These are phyloP conservation scores for Phaedon cochleariae DNA, from an alignment of 2,888 invertebrate genomes.

Conservation along the genomic window DNA sequence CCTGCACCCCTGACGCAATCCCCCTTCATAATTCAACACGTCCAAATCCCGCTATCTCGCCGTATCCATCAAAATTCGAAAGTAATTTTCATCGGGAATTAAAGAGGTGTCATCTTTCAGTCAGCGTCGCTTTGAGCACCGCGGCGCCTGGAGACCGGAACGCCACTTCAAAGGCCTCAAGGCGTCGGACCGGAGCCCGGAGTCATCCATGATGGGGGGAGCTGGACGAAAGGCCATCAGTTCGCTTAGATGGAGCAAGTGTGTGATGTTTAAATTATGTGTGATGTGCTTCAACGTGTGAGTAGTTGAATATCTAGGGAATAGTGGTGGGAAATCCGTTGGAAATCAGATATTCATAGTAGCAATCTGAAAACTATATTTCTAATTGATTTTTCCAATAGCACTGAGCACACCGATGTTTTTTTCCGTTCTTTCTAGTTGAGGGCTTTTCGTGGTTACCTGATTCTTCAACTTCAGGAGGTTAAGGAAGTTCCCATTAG, in stretches of 20 bases:
- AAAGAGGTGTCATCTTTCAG: slow-evolving; percentile 61
- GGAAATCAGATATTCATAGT: no score
- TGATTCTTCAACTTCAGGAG: no score
- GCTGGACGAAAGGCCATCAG: slow-evolving; percentile 34
- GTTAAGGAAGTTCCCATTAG: no score
- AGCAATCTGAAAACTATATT: no score
- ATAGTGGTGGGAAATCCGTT: no score
- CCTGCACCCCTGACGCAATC: background rate
- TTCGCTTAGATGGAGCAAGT: slow-evolving; percentile 43
- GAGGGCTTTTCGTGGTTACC: no score
- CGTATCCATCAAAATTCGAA: slow-evolving; percentile 59
- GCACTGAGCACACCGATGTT: no score
- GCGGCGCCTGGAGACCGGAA: slow-evolving; percentile 45
- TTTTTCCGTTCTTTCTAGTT: no score
- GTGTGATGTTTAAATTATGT: slow-evolving; percentile 56
- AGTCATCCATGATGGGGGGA: slow-evolving; percentile 53
- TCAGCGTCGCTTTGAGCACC: slow-evolving; percentile 56
- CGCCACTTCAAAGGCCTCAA: slow-evolving; percentile 56
- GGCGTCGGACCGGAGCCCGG: slow-evolving; percentile 59
- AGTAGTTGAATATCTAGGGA: no score
- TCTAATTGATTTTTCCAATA: no score
- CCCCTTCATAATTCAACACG: slow-evolving; percentile 7
- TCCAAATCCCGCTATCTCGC: slow-evolving; percentile 47
- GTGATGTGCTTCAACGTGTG: slow-evolving; percentile 19
- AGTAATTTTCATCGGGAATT: slow-evolving; percentile 61